Percentiles rank a stretch among this genome's conserved stretches.
Conservation (phyloP, 2,797 vertebrate species). For the Chelonia mydas region DNA sequence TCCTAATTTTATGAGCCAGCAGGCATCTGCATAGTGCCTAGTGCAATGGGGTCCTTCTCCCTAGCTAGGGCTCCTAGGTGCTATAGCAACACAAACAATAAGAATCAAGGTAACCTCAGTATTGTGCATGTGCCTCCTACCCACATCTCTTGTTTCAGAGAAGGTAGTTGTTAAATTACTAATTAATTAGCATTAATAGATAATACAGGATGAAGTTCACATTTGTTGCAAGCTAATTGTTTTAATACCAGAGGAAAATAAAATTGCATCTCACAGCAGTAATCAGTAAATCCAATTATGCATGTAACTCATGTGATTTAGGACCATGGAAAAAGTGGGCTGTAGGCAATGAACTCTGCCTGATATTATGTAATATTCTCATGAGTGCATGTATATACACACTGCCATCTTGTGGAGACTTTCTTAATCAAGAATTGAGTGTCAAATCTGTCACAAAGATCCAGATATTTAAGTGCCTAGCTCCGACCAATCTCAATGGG, state of each 20-base stretch:
- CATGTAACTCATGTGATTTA: not conserved
- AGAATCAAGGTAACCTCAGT: not conserved
- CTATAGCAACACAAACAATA: not conserved
- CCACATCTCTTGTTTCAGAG: accelerated
- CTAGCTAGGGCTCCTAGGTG: not conserved
- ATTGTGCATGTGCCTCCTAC: not conserved
- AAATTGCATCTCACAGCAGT: not conserved
- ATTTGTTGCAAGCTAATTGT: not conserved
- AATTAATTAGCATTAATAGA: not conserved
- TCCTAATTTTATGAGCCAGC: not conserved
- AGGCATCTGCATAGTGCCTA: not conserved
- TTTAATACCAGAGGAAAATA: not conserved
- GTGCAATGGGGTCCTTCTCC: not conserved
- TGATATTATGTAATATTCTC: not conserved
- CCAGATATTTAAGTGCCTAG: not conserved
- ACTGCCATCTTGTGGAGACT: not conserved
- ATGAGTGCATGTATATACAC: accelerated
- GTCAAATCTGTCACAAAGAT: too few relatives aligned
- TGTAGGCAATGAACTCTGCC: accelerated
- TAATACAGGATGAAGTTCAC: not conserved
- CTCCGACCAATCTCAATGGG: not conserved
- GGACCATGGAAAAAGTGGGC: not conserved
- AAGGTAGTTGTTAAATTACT: not conserved
- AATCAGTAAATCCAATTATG: not conserved
- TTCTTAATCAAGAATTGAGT: not conserved